These are phyloP conservation scores for Umimayanthus chanpuru DNA, from an alignment of 92 coral and sea anemone species.

Conservation along the genomic window DNA sequence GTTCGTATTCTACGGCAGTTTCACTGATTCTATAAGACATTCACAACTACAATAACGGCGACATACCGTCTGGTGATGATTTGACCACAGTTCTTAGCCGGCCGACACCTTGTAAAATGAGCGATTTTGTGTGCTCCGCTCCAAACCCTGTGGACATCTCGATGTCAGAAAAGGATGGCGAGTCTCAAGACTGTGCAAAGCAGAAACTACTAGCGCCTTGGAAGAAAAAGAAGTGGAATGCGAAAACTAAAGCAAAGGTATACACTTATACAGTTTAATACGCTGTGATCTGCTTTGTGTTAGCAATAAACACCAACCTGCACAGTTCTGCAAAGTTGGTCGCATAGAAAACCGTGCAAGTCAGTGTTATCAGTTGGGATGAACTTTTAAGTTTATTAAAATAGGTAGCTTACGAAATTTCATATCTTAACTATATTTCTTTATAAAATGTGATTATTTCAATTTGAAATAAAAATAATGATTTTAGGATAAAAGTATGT, in stretches of 20 bases:
- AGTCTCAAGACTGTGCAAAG: neutral
- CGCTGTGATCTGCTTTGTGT: neutral
- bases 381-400: too few species aligned
- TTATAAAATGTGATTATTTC: too few species aligned
- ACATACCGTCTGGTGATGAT: neutral
- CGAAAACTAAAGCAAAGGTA: constrained; percentile 17
- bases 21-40: neutral
- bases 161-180: neutral
- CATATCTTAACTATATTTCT: neutral
- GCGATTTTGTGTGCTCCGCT: neutral
- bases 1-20: neutral
- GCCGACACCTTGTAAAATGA: constrained; percentile 1
- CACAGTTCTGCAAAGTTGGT: neutral
- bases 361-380: neutral
- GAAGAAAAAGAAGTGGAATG: constrained; percentile 8
- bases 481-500: too few species aligned
- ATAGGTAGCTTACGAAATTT: too few species aligned
- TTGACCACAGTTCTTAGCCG: neutral
- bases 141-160: neutral
- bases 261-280: neutral
- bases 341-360: neutral
- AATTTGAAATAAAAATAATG: too few species aligned
- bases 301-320: neutral
- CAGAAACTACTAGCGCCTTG: neutral
- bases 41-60: neutral